Conservation (phyloP, 2,888 invertebrate genomes). For the Tribolium freemani region DNA sequence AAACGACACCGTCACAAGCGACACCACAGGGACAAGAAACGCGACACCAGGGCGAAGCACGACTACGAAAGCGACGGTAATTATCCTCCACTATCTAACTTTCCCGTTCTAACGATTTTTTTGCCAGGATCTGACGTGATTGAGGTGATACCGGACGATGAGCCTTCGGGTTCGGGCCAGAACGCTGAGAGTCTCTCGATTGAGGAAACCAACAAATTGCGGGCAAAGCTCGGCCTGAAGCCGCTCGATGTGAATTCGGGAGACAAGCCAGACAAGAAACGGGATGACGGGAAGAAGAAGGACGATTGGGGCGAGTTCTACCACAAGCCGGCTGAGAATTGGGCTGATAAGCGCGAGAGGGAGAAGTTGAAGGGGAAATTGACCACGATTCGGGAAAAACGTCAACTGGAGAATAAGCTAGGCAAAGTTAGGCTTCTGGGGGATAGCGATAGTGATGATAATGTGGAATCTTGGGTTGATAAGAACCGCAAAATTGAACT, state of each 20-base stretch:
- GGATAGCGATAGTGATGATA: constrained; percentile 82
- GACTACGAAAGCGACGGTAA: constrained; percentile 73
- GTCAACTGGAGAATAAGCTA: constrained; percentile 80
- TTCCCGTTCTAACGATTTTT: neutral
- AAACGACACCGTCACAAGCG: constrained; percentile 72
- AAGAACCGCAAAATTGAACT: constrained; percentile 82
- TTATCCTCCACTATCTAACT: neutral
- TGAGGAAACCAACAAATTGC: constrained; percentile 88
- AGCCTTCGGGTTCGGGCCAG: constrained; percentile 64
- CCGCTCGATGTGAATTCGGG: constrained; percentile 79
- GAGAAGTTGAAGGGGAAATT: constrained; percentile 89
- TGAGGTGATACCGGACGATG: constrained; percentile 59
- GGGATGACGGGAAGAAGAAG: constrained; percentile 70
- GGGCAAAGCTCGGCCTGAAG: constrained; percentile 94
- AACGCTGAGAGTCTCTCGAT: constrained; percentile 78
- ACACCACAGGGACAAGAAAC: constrained; percentile 67
- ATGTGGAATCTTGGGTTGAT: constrained; percentile 86
- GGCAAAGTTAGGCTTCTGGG: constrained; percentile 75
- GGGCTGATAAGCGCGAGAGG: constrained; percentile 79
- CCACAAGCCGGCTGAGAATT: constrained; percentile 87
- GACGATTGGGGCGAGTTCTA: constrained; percentile 84
- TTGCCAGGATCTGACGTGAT: constrained; percentile 63
- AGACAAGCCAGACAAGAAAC: constrained; percentile 65
- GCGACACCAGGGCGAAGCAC: constrained; percentile 60
- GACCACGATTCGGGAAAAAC: constrained; percentile 82